phyloP scores from a whole-genome alignment of 2,797 vertebrate genomes.

The Sandelia bainsii region DNA sequence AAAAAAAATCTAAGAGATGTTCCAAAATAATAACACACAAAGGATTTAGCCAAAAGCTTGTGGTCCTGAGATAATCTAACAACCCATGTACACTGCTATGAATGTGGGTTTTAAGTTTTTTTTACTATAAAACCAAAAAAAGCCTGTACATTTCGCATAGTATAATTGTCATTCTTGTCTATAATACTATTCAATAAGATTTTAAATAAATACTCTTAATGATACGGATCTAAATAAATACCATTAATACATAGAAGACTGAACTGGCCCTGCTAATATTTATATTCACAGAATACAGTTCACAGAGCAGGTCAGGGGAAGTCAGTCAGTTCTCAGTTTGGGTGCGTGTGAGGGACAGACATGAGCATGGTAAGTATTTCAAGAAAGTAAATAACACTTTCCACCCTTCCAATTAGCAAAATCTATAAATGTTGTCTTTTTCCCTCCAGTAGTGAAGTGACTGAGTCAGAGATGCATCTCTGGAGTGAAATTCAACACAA shows the following conservation, averaged over 20 bases:
- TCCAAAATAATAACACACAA: background rate
- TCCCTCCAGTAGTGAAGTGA: conserved; percentile 42
- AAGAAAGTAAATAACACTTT: conserved; percentile 75
- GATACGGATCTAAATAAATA: conserved; percentile 80
- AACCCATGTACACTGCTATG: conserved; percentile 3
- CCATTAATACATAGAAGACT: conserved; percentile 79
- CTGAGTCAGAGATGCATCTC: conserved; percentile 41
- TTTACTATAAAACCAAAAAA: conserved; percentile 82
- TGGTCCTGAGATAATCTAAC: conserved; percentile 4
- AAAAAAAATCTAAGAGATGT: background rate
- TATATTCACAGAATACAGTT: conserved; percentile 91
- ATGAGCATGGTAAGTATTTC: conserved; percentile 56
- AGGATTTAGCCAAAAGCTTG: background rate
- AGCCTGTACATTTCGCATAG: conserved; percentile 80
- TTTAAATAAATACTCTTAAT: conserved; percentile 79
- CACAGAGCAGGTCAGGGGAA: conserved; percentile 71
- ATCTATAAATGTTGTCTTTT: conserved; percentile 42
- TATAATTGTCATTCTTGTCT: conserved; percentile 77
- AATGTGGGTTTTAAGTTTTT: conserved; percentile 63
- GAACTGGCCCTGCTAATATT: conserved; percentile 81
- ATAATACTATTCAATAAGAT: conserved; percentile 75
- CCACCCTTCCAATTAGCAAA: conserved; percentile 50
- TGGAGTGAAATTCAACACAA: conserved; percentile 37
- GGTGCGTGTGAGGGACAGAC: conserved; percentile 66
- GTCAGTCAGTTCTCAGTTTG: conserved; percentile 71